Evolutionary conservation across 30 jellyfish, hydroid and myxozoan genomes (phyloP).

Genomic region (Pseudorhiza aurosa): DNA sequence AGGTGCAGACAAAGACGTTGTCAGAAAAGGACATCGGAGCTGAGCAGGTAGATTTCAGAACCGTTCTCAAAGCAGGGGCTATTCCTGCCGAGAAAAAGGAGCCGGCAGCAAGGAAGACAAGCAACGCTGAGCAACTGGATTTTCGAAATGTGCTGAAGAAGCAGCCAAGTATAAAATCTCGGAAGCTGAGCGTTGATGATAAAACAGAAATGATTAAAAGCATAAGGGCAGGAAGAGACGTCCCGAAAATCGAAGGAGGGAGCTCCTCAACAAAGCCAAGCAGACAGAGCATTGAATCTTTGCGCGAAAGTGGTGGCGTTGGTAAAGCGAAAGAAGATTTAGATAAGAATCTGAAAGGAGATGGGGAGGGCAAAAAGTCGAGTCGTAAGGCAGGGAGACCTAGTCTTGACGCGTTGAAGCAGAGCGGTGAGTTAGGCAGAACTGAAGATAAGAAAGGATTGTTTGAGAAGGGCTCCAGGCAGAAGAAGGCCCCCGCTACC

Average conservation of each 20-base stretch:
- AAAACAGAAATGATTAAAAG: slow-evolving; percentile 37
- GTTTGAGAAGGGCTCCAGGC: slow-evolving; percentile 30
- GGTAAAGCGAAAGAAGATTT: slow-evolving; percentile 51
- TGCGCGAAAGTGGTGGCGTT: slow-evolving; percentile 46
- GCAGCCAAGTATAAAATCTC: slow-evolving; percentile 62
- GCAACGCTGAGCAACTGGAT: slow-evolving; percentile 89
- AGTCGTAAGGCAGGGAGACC: slow-evolving; percentile 58
- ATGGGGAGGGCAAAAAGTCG: slow-evolving; percentile 35
- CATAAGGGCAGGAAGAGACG: slow-evolving; percentile 32
- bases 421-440: slow-evolving; percentile 72
- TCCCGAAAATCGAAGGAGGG: background rate
- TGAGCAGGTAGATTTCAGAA: slow-evolving; percentile 97
- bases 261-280: slow-evolving; percentile 34
- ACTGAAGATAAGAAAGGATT: slow-evolving; percentile 35
- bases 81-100: slow-evolving; percentile 63
- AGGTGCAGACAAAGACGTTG: slow-evolving; percentile 69
- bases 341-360: slow-evolving; percentile 33
- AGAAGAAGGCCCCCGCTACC: slow-evolving; percentile 45
- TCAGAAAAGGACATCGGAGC: slow-evolving; percentile 77
- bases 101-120: slow-evolving; percentile 40
- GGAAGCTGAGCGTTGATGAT: slow-evolving; percentile 42
- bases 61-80: slow-evolving; percentile 74
- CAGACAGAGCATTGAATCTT: slow-evolving; percentile 48
- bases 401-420: slow-evolving; percentile 63
- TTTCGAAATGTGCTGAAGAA: slow-evolving; percentile 83